These are phyloP conservation scores for Cyrtodaria siliqua DNA, from an alignment of 2,888 invertebrate species.

Conservation along the genomic window DNA sequence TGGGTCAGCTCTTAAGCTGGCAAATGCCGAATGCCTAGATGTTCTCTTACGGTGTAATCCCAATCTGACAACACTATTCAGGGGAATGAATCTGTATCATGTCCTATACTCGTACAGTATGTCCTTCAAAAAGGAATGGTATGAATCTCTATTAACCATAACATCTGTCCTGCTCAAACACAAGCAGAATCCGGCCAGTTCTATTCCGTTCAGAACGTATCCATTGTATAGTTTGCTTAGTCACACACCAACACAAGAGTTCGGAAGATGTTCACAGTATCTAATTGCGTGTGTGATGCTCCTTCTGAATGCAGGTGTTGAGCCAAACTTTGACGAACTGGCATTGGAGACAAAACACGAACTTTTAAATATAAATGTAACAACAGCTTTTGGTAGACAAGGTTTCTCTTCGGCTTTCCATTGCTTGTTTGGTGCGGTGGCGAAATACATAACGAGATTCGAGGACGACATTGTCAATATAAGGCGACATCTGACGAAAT, in stretches of 20 bases:
- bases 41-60: conserved; percentile 71
- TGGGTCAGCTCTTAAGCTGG: conserved; percentile 75
- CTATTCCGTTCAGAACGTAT: conserved; percentile 76
- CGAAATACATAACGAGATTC: conserved; percentile 61
- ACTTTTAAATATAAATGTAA: conserved; percentile 40
- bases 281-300: conserved; percentile 70
- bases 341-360: conserved; percentile 65
- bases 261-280: conserved; percentile 69
- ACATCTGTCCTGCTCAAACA: conserved; percentile 78
- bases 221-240: conserved; percentile 82
- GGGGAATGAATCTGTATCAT: conserved; percentile 82
- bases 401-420: conserved; percentile 79
- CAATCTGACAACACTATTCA: conserved; percentile 67
- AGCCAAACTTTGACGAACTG: conserved; percentile 81
- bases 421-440: conserved; percentile 72
- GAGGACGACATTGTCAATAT: conserved; percentile 51
- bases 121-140: conserved; percentile 71
- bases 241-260: conserved; percentile 69
- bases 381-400: conserved; percentile 75
- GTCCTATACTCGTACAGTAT: conserved; percentile 79
- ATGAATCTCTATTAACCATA: conserved; percentile 73
- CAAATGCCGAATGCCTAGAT: conserved; percentile 77
- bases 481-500: conserved; percentile 67
- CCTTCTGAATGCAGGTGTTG: conserved; percentile 77
- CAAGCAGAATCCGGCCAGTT: conserved; percentile 72